Conservation (phyloP, 2,113 vertebrate genomes). For the Gorsachius goisagi region DNA sequence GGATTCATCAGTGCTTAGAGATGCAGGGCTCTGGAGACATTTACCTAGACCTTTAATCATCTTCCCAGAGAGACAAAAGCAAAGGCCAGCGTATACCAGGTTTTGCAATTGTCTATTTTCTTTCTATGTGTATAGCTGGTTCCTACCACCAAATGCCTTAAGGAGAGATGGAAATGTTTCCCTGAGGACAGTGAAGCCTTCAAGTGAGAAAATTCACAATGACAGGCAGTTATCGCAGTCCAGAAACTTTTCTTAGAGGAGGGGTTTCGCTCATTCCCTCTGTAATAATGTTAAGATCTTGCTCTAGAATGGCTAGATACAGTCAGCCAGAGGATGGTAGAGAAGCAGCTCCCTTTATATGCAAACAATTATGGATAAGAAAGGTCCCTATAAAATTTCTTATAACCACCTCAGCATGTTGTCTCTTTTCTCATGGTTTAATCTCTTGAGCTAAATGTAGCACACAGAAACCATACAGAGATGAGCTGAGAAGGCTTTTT, state of each 20-base stretch:
- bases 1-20: not conserved
- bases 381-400: not conserved
- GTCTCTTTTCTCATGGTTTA: not conserved
- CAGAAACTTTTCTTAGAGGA: not conserved
- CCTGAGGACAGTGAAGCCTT: not conserved
- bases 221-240: not conserved
- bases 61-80: not conserved
- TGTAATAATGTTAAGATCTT: not conserved
- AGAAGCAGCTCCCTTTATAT: not conserved
- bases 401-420: not conserved
- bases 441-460: not conserved
- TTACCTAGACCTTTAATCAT: not conserved
- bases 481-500: not conserved
- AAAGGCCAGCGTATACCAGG: not conserved
- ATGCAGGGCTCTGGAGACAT: not conserved
- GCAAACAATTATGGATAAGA: not conserved
- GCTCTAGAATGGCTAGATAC: not conserved
- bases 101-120: not conserved
- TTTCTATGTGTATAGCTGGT: not conserved
- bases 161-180: not conserved
- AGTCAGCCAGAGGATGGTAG: not conserved
- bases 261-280: not conserved
- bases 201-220: not conserved
- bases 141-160: not conserved
- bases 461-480: not conserved